Percentiles rank a stretch among this genome's conserved stretches.
These are phyloP conservation scores for Lepas anatifera DNA, from an alignment of 2,888 invertebrate genomes.

Conservation along the genomic window DNA sequence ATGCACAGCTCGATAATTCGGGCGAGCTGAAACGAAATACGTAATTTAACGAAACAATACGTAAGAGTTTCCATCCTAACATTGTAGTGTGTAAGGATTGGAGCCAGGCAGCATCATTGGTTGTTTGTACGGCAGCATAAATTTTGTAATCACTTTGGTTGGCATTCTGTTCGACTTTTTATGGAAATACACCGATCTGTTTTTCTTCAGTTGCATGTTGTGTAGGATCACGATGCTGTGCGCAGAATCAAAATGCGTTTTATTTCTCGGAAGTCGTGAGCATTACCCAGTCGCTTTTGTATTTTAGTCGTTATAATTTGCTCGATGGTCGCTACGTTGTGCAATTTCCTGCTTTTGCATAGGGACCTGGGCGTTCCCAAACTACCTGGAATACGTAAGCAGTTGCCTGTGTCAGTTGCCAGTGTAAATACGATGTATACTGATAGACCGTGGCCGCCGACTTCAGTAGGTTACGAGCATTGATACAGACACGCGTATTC, in stretches of 20 bases:
- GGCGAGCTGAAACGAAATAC: slow-evolving; percentile 5
- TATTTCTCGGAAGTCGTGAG: not conserved
- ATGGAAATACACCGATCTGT: no score
- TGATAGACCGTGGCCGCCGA: not conserved
- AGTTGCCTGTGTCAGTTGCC: not conserved
- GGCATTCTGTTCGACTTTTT: no score
- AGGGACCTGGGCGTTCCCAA: not conserved
- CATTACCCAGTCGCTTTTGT: not conserved
- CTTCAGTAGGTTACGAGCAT: no score
- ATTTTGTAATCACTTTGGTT: no score
- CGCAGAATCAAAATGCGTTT: slow-evolving; percentile 8
- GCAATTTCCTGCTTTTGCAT: slow-evolving; percentile 9
- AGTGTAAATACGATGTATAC: slow-evolving; percentile 8
- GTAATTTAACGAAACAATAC: slow-evolving; percentile 3
- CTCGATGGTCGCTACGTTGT: slow-evolving; percentile 7
- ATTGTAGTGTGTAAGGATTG: slow-evolving; percentile 8
- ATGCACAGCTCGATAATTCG: not conserved
- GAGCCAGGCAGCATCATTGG: not conserved
- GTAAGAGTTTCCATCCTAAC: slow-evolving; percentile 12
- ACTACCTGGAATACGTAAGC: not conserved
- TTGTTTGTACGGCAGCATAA: not conserved
- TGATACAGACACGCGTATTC: no score
- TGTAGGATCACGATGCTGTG: not conserved
- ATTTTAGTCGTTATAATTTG: not conserved
- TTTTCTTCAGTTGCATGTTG: not conserved